Evolutionary conservation across 2,113 vertebrate species (phyloP).

Genomic region (Ornithorhynchus anatinus): DNA sequence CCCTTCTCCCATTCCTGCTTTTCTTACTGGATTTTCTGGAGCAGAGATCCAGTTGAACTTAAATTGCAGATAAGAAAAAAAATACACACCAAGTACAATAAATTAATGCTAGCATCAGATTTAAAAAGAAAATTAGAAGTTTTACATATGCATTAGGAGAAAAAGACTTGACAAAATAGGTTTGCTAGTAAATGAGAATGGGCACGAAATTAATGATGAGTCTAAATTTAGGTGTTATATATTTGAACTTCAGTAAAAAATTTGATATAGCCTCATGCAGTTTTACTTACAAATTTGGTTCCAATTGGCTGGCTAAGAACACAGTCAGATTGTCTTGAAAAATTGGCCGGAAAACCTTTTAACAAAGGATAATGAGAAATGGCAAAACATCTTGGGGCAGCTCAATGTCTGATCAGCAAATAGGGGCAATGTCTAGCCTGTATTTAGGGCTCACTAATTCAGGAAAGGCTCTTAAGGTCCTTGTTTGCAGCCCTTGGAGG

Average conservation of each 20-base stretch:
- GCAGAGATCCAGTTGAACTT: too few relatives aligned
- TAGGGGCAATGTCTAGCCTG: too few relatives aligned
- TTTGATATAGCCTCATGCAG: constrained; percentile 11
- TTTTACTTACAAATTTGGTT: constrained; percentile 21
- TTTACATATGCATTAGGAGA: not conserved
- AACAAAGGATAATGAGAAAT: constrained; percentile 8
- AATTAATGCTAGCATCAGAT: too few relatives aligned
- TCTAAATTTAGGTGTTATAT: not conserved
- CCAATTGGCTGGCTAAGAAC: constrained; percentile 11
- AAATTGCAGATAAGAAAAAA: too few relatives aligned
- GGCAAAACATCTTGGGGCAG: not conserved
- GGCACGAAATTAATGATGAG: constrained; percentile 4
- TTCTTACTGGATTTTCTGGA: too few relatives aligned
- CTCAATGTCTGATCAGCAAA: not conserved
- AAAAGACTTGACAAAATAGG: constrained; percentile 7
- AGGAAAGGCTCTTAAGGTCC: too few relatives aligned
- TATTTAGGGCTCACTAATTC: too few relatives aligned
- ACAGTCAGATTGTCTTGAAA: not conserved
- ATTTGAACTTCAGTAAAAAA: constrained; percentile 12
- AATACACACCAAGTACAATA: too few relatives aligned
- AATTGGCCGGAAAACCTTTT: constrained; percentile 1
- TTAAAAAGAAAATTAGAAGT: not conserved
- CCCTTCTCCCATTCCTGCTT: too few relatives aligned
- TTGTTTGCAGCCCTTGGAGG: too few relatives aligned
- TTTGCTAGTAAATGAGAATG: not conserved